phyloP scores from a whole-genome alignment of 1,140 invertebrate species.

The Macrotrachela quadricornifera region DNA sequence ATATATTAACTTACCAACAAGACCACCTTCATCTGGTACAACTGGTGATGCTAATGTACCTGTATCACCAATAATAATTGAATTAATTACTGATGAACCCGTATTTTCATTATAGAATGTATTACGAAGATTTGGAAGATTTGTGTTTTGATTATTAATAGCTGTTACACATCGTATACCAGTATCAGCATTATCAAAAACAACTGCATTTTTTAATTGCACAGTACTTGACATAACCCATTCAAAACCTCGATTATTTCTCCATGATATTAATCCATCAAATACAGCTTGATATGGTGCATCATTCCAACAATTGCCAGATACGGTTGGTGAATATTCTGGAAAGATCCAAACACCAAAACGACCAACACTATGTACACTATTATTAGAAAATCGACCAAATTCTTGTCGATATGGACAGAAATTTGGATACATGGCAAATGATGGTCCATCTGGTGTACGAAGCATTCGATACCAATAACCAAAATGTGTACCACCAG shows the following conservation, averaged over 20 bases:
- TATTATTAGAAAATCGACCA: slow-evolving; percentile 19
- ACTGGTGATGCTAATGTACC: slow-evolving; percentile 1
- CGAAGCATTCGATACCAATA: slow-evolving; percentile 22
- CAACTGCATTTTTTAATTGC: slow-evolving; percentile 16
- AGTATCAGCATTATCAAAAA: slow-evolving; percentile 17
- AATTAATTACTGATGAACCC: neutral
- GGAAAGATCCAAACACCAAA: slow-evolving; percentile 27
- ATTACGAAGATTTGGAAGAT: neutral
- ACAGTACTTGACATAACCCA: slow-evolving; percentile 16
- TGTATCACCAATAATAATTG: slow-evolving; percentile 3
- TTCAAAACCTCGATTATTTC: slow-evolving; percentile 18
- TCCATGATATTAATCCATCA: slow-evolving; percentile 10
- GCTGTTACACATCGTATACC: slow-evolving; percentile 11
- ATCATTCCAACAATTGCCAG: slow-evolving; percentile 1
- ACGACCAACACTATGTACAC: slow-evolving; percentile 23
- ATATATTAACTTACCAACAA: neutral
- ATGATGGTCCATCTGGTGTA: slow-evolving; percentile 23
- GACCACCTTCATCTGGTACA: slow-evolving; percentile 9
- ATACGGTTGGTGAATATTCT: slow-evolving; percentile 14
- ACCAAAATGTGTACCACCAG: slow-evolving; percentile 27
- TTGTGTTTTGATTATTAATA: neutral
- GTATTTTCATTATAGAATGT: neutral
- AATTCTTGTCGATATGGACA: slow-evolving; percentile 18
- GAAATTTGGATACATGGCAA: slow-evolving; percentile 10
- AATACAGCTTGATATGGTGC: slow-evolving; percentile 8